Base-by-base conservation (phyloP, 2,113 vertebrate genomes). In the Nematolebias whitei region DNA sequence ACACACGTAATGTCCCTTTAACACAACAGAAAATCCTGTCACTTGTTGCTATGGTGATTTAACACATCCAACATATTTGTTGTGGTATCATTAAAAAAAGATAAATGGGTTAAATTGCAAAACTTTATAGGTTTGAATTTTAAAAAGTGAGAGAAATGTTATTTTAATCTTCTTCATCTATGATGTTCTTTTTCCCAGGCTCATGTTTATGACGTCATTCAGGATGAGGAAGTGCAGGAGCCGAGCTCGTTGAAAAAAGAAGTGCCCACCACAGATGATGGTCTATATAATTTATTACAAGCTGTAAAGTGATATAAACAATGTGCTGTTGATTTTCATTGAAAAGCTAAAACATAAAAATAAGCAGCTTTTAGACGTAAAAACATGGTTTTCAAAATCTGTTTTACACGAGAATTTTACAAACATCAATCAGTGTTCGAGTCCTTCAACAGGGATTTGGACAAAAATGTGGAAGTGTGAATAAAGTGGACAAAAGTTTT, bases 241-340 rank as follows among this genome's bases (percentile, higher is more conserved):
- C 52, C 35, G 22, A 51, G 11, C 22, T 14, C 12, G 12, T 1
- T 7, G 26, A 43, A 66, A 35, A 26, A 19, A 56, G 54, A 69
- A 62, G 14, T 24, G 3, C 13, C 14, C 26, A 40, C 51, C 12
- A 58, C 40, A 0, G 22, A 47, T 18, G 41, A 74, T 35, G 74
- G 5, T 60, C 63, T 81, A 12, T 87, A 88, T 74, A 5, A 80
- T 75, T 68, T 88, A 52, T 44, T 86, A 39, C 84, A 89, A 55
- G 58, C 78, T 65, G 76, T 84, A 1, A 77, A 82, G 54, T 84
- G 4, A 26, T 67, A 49, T 35, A 38, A 45, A 52, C 39, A 12
- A 1, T 7, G 0, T 55, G 0, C 50, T 57, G n/a, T 38, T 22
- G 12, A 7, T 13, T 9, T 67, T 11, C 11, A 43, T 57, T 29